Base-by-base conservation (phyloP, 2,888 invertebrate species). In the Clepsis dumicolana region DNA sequence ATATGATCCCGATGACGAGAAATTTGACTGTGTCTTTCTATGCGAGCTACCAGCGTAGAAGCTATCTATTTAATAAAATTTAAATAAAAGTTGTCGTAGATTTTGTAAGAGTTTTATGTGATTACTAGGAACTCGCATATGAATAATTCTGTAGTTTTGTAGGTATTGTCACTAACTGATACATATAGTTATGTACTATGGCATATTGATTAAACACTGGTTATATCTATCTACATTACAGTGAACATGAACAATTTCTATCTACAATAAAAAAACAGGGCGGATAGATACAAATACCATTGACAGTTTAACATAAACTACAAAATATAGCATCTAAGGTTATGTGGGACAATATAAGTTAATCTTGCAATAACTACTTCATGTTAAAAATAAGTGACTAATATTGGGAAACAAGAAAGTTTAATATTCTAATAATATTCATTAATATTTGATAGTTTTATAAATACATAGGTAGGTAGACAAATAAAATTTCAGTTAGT, bases 161-260 rank as follows among this genome's bases (percentile, higher is more conserved):
- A 35, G n/a, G 8, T 12, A 21, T 12, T 48, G 21, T 21, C 21
- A 10, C 21, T 29, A 38, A 27, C 35, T 44, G n/a, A 44, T 35
- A 24, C 48, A 48, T 54, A 44, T 54, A 32, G 66, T 66, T 61
- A 66, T 66, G 25, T 66, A 66, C 60, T 24, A 60, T n/a, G 41
- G 44, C 41, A 32, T 35, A 48, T n/a, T 16, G 41, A 62, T 62
- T 64, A 44, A 59, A 68, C 52, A 64, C 38, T 18, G 21, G 64
- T 64, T 64, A 68, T 32, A 64, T n/a, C 50, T 63, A 64, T 68
- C 63, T 68, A 68, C 68, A 53, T 59, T 56, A 57, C 29, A 63
- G 48, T 52, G 25, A 38, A 68, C 52, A 64, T 24, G 53, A 64
- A 24, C 32, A 61, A 41, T 60, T 24, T 68, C 41, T 64, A 68